Base-by-base conservation (phyloP, 37 sponge, comb jelly and placozoan species). In the Halichondria panicea region DNA sequence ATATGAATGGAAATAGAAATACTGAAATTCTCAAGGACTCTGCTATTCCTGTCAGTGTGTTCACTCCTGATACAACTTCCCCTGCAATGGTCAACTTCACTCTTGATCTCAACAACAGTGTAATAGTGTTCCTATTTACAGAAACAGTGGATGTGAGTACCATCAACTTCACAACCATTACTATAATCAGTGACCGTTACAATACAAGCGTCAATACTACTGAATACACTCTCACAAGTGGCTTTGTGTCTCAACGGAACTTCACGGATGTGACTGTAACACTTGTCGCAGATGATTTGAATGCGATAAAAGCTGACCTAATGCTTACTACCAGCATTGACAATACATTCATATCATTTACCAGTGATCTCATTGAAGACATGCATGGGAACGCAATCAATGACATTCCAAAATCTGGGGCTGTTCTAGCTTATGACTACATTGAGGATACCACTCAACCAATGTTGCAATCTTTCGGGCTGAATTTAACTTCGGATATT, bases 121-220 rank as follows among this genome's bases (percentile, higher is more conserved):
- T 41, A 18, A 32, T 95, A 8, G 13, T 79, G 9, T 70, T 92
- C 4, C 56, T 79, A 2, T 95, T 92, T 53, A 59, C 76, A 62
- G 96, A 95, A 66, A 87, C 92, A 54, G 90, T 95, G 13, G 77
- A 89, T 28, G 48, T 72, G 0, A 53, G 70, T 12, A 66, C 84
- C 0, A 60, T 92, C 34, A 76, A 92, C 41, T 85, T 83, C 34
- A 63, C 86, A 6, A 33, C 66, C 21, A 63, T 95, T 22, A 76
- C 84, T 32, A 52, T 95, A 45, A 68, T 41, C 12, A 86, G 71
- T 71, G 32, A 22, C 13, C 28, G 34, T 69, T 55, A 25, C 22
- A 57, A 57, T 24, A 53, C 27, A n/a, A 50, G 48, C 44, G 58
- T 43, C 8, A 53, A 32, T 38, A 50, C 45, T 0, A 35, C 50